These are phyloP conservation scores for Leptocoma aspasia DNA, from an alignment of 2,113 vertebrate species.

Conservation along the genomic window DNA sequence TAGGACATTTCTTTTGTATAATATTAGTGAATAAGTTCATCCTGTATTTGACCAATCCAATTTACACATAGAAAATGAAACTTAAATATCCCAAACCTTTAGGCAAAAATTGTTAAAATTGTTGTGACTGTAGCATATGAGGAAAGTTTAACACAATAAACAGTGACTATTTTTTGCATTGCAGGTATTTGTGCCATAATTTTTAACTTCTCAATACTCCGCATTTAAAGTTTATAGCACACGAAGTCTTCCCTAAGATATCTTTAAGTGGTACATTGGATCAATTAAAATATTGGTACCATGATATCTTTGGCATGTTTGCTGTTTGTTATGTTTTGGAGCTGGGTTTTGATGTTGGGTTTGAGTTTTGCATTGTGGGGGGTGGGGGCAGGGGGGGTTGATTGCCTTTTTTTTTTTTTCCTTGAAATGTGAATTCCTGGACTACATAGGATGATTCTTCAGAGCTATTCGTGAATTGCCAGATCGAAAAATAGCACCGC, in stretches of 20 bases:
- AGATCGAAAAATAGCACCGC: neutral
- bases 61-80: neutral
- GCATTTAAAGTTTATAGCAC: neutral
- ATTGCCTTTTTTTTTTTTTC: neutral
- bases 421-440: neutral
- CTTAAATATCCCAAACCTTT: neutral
- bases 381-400: accelerated
- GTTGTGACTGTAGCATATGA: neutral
- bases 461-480: neutral
- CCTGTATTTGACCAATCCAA: neutral
- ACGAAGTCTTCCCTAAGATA: neutral
- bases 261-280: neutral
- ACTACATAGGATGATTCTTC: neutral
- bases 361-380: neutral
- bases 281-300: neutral
- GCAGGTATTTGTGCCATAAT: neutral
- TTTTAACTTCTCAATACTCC: neutral
- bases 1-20: neutral
- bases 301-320: neutral
- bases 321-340: neutral
- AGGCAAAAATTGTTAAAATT: neutral
- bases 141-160: neutral
- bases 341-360: neutral
- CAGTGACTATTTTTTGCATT: neutral
- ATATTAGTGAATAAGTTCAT: neutral